A percentile compares a stretch with the other conserved stretches of the same genome.
Conservation (phyloP, 2,888 invertebrate genomes). For the Habroteleia sp. region DNA sequence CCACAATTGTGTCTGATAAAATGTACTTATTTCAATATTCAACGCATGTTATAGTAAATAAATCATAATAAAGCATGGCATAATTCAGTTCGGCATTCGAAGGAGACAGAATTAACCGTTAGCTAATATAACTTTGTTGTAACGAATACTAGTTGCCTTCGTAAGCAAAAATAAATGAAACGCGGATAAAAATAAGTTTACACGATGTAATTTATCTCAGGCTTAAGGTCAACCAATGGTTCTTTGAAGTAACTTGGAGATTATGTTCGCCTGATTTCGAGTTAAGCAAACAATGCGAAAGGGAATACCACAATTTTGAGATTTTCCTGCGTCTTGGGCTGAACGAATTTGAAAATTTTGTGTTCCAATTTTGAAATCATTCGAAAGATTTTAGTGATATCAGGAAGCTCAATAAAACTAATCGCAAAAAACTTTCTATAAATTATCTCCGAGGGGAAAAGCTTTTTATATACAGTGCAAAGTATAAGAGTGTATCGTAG, state of each 20-base stretch:
- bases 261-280: slow-evolving; percentile 3
- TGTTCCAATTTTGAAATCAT: too few relatives aligned
- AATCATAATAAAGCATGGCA: slow-evolving; percentile 15
- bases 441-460: too few relatives aligned
- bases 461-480: too few relatives aligned
- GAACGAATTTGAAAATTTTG: too few relatives aligned
- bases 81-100: slow-evolving; percentile 19
- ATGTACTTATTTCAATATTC: too few relatives aligned
- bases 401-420: too few relatives aligned
- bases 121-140: slow-evolving; percentile 29
- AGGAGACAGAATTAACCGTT: slow-evolving; percentile 26
- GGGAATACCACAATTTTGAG: too few relatives aligned
- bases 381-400: too few relatives aligned
- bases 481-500: too few relatives aligned
- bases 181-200: slow-evolving; percentile 48
- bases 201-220: slow-evolving; percentile 30
- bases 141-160: slow-evolving; percentile 34
- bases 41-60: slow-evolving; percentile 21
- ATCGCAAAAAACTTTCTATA: too few relatives aligned
- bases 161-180: slow-evolving; percentile 44
- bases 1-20: too few relatives aligned
- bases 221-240: slow-evolving; percentile 24
- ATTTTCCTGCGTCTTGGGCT: too few relatives aligned
- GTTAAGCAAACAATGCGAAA: slow-evolving; percentile 7
- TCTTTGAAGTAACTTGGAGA: slow-evolving; percentile 19